phyloP scores from a whole-genome alignment of 1,140 invertebrate species.

The Homarus americanus region DNA sequence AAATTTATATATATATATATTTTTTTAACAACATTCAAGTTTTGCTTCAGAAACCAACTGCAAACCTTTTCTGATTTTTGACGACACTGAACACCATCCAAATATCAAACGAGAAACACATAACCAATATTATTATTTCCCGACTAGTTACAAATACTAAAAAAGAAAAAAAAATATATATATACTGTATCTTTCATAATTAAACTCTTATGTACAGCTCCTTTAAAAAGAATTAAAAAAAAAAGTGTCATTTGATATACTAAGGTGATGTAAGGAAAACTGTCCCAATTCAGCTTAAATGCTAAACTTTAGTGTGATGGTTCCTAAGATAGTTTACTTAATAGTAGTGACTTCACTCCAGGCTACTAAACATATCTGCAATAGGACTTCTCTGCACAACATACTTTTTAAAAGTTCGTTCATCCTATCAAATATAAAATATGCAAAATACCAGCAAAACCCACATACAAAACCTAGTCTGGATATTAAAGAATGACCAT shows the following conservation, averaged over 20 bases:
- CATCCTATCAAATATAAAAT: constrained; percentile 21
- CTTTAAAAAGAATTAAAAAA: too few relatives aligned
- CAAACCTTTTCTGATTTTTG: neutral
- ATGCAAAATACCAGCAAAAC: constrained; percentile 13
- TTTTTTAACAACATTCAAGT: neutral
- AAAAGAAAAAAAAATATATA: neutral
- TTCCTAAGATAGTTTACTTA: neutral
- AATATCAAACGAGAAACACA: neutral
- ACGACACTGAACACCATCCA: neutral
- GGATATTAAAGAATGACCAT: constrained; percentile 18
- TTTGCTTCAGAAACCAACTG: neutral
- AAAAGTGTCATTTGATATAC: neutral
- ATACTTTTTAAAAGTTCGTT: neutral
- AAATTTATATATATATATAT: too few relatives aligned
- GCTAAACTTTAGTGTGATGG: neutral
- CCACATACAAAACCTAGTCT: constrained; percentile 32
- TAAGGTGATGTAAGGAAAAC: neutral
- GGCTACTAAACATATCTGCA: neutral
- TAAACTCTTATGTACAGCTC: too few relatives aligned
- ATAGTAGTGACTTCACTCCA: neutral
- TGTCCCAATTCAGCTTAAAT: neutral
- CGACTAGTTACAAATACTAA: neutral
- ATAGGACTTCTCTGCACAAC: neutral
- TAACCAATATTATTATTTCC: neutral
- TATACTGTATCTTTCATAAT: neutral